phyloP scores from a whole-genome alignment of 30 jellyfish, hydroid and myxozoan genomes.

The Aurelia sp. region DNA sequence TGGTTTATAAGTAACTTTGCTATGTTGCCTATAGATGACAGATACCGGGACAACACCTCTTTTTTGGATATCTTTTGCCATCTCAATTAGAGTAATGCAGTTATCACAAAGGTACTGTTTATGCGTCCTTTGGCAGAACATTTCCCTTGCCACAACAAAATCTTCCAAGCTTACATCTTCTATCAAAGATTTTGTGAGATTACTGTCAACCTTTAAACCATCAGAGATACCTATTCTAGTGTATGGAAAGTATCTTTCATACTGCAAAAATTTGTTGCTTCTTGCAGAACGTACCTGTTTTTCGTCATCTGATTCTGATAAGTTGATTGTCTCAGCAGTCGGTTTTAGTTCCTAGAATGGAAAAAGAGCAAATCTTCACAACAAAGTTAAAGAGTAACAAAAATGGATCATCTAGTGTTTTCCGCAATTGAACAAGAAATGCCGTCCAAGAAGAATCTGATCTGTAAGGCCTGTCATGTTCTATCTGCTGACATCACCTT shows the following conservation, averaged over 20 bases:
- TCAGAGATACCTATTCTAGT: slow-evolving; percentile 13
- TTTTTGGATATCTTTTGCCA: slow-evolving; percentile 5
- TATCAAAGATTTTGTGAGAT: slow-evolving; percentile 13
- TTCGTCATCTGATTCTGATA: slow-evolving; percentile 4
- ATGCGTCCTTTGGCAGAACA: slow-evolving; percentile 15
- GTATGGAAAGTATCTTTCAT: background rate
- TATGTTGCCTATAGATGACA: slow-evolving; percentile 11
- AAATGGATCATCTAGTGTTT: too few relatives aligned
- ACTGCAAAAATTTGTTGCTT: background rate
- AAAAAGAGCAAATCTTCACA: background rate
- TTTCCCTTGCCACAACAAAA: slow-evolving; percentile 6
- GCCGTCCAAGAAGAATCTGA: too few relatives aligned
- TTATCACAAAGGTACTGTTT: slow-evolving; percentile 5
- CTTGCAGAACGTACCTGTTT: background rate
- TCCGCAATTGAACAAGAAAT: too few relatives aligned
- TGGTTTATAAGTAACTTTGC: slow-evolving; percentile 1
- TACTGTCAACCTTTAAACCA: background rate
- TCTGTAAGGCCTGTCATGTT: too few relatives aligned
- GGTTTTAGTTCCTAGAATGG: too few relatives aligned
- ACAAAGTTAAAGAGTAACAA: too few relatives aligned
- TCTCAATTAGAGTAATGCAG: background rate
- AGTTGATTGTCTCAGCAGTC: too few relatives aligned
- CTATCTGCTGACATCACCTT: too few relatives aligned
- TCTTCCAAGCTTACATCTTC: slow-evolving; percentile 20
- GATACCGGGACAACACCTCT: slow-evolving; percentile 16